A percentile compares a stretch with the other conserved stretches of the same genome.
Conservation (phyloP, 2,888 invertebrate species). For the Chymomyza procnemis region DNA sequence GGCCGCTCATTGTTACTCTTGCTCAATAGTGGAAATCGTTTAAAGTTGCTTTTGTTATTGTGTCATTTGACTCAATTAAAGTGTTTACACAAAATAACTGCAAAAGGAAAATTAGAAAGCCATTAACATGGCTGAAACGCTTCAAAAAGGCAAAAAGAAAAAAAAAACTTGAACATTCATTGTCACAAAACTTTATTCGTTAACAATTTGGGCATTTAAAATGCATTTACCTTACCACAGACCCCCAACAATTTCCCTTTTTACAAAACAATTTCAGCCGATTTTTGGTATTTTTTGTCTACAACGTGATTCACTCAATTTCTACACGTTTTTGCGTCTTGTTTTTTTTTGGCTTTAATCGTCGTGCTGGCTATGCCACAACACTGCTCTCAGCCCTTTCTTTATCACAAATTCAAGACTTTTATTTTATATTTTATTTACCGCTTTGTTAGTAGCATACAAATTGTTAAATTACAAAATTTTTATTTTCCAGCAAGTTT, state of each 20-base stretch:
- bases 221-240: not conserved
- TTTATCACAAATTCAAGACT: no score
- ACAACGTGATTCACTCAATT: conserved; percentile 16
- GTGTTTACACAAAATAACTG: conserved; percentile 14
- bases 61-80: conserved; percentile 23
- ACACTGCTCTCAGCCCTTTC: not conserved
- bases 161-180: not conserved
- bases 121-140: conserved; percentile 14
- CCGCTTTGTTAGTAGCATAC: conserved; percentile 52
- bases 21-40: not conserved
- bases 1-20: conserved; percentile 9
- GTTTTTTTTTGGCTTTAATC: not conserved
- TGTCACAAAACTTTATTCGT: not conserved
- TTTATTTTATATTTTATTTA: conserved; percentile 26
- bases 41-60: not conserved
- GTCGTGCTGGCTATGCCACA: not conserved
- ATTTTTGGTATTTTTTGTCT: not conserved
- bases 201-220: not conserved
- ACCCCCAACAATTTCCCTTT: not conserved
- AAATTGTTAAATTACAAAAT: conserved; percentile 42
- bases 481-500: not conserved
- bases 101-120: conserved; percentile 41
- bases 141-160: not conserved
- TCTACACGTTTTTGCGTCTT: conserved; percentile 25
- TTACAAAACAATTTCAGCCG: not conserved